Evolutionary conservation across 2,797 vertebrate genomes (phyloP).

Genomic region (Clarias platycephalus): DNA sequence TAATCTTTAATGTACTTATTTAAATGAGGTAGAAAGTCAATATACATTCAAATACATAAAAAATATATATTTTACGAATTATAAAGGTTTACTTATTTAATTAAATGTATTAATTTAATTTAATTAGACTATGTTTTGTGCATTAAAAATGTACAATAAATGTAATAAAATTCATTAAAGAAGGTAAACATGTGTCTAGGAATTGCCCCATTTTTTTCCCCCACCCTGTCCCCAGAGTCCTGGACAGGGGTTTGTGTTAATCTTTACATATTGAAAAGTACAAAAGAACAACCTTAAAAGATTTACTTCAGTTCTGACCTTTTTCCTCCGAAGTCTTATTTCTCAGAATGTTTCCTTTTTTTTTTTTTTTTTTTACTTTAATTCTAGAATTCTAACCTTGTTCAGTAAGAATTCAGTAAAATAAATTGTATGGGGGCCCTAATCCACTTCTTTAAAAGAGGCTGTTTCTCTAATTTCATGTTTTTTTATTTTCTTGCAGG

Average conservation of each 20-base stretch:
- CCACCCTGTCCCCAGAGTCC: background rate
- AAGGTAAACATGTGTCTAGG: background rate
- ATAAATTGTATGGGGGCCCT: no score
- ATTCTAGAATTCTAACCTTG: no score
- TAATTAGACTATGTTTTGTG: background rate
- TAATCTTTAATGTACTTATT: background rate
- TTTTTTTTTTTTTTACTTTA: no score
- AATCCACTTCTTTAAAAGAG: no score
- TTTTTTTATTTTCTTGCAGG: constrained; percentile 16
- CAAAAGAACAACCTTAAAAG: no score
- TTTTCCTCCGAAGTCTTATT: no score
- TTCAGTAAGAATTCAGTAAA: no score
- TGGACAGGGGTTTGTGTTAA: background rate
- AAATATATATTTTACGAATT: background rate
- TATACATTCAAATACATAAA: background rate
- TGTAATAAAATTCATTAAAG: background rate
- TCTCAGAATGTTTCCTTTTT: no score
- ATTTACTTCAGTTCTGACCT: no score
- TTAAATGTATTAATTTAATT: no score
- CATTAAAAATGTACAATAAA: background rate
- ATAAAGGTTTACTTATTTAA: background rate
- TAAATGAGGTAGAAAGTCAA: no score
- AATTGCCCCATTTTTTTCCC: background rate
- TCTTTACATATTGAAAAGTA: background rate
- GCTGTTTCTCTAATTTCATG: background rate